phyloP scores from a whole-genome alignment of 2,888 invertebrate genomes.

The Balanococcus diminutus region DNA sequence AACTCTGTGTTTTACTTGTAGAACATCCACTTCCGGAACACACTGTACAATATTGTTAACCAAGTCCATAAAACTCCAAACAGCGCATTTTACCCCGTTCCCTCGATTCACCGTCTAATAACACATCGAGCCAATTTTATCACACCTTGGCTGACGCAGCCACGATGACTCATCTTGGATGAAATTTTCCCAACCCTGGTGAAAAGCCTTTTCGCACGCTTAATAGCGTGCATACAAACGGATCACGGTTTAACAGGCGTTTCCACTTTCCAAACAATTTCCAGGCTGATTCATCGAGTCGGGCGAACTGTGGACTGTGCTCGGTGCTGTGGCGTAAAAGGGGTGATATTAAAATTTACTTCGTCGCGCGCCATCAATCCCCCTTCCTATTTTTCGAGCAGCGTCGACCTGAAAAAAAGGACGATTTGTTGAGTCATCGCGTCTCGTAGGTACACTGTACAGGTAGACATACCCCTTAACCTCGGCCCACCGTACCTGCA shows the following conservation, averaged over 20 bases:
- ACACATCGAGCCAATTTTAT: too few species aligned
- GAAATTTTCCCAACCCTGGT: neutral
- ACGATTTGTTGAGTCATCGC: conserved; percentile 36
- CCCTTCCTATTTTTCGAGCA: neutral
- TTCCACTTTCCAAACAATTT: conserved; percentile 16
- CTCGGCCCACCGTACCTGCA: neutral
- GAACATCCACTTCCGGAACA: too few species aligned
- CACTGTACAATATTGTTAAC: too few species aligned
- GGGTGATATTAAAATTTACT: neutral
- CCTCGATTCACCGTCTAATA: too few species aligned
- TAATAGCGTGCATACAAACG: neutral
- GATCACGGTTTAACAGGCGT: neutral
- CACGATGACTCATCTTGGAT: neutral
- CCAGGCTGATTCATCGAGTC: conserved; percentile 5
- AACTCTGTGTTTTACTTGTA: too few species aligned
- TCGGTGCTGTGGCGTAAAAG: neutral
- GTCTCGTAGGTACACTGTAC: neutral
- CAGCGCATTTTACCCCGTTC: too few species aligned
- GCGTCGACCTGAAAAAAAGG: neutral
- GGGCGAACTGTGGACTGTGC: too few species aligned
- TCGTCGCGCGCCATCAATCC: neutral
- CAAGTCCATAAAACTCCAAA: too few species aligned
- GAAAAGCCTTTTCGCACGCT: neutral
- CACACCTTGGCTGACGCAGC: too few species aligned
- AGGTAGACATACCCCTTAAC: neutral